Evolutionary conservation across 2,113 vertebrate species (phyloP).

Genomic region (Trematomus loennbergii): DNA sequence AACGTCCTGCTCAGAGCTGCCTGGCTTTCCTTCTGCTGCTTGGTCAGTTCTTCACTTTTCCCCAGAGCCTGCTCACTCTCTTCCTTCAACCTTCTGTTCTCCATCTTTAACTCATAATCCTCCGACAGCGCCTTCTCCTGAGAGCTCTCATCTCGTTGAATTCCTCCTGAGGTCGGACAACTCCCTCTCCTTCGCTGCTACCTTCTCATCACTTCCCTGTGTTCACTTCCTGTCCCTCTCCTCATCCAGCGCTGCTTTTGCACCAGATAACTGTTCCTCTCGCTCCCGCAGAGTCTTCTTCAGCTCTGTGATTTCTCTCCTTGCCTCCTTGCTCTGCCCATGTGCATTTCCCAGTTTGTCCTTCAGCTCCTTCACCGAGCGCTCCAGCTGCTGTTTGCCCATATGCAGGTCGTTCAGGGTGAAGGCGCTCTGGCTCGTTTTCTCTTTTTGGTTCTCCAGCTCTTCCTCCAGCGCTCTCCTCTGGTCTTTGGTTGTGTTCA

Average conservation of each 20-base stretch:
- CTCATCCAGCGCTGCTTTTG: slow-evolving; percentile 74
- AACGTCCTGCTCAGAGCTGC: slow-evolving; percentile 77
- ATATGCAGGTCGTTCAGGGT: slow-evolving; percentile 89
- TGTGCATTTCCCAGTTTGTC: slow-evolving; percentile 85
- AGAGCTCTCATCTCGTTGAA: slow-evolving; percentile 83
- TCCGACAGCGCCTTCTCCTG: slow-evolving; percentile 85
- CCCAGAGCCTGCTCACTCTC: slow-evolving; percentile 49
- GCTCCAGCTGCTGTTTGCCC: slow-evolving; percentile 87
- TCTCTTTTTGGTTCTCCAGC: slow-evolving; percentile 86
- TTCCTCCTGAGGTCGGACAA: slow-evolving; percentile 83
- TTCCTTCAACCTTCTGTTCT: slow-evolving; percentile 85
- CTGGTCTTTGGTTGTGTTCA: slow-evolving; percentile 82
- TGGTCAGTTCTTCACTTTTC: slow-evolving; percentile 80
- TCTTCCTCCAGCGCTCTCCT: slow-evolving; percentile 82
- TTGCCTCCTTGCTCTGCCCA: slow-evolving; percentile 75
- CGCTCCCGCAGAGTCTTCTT: slow-evolving; percentile 82
- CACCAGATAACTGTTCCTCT: slow-evolving; percentile 81
- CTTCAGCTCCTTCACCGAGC: slow-evolving; percentile 83
- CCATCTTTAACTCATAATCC: slow-evolving; percentile 87
- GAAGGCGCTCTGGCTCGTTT: slow-evolving; percentile 86
- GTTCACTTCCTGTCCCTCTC: slow-evolving; percentile 59
- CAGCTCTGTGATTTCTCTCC: slow-evolving; percentile 83
- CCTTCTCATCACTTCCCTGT: slow-evolving; percentile 58
- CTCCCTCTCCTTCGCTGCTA: slow-evolving; percentile 84
- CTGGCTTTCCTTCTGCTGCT: slow-evolving; percentile 84